Evolutionary conservation across 1,140 invertebrate species (phyloP).

Genomic region (Anastrepha obliqua): DNA sequence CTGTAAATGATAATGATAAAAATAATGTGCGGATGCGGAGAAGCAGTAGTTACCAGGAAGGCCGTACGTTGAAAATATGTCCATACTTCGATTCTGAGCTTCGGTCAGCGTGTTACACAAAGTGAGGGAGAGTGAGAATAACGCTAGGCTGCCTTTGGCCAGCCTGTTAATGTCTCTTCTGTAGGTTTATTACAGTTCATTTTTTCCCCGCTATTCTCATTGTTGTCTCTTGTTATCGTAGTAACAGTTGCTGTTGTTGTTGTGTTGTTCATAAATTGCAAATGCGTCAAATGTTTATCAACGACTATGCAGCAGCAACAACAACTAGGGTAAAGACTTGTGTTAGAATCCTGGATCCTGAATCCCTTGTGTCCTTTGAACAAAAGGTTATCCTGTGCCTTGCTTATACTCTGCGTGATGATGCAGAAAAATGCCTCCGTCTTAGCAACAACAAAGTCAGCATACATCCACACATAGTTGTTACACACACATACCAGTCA

Average conservation of each 20-base stretch:
- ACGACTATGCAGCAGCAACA: constrained; percentile 31
- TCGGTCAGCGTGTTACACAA: constrained; percentile 18
- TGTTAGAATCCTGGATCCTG: not conserved
- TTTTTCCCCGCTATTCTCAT: not conserved
- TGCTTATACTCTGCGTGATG: not conserved
- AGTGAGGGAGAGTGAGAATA: not conserved
- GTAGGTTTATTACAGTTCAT: not conserved
- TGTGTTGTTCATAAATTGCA: constrained; percentile 44
- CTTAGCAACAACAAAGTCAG: constrained; percentile 20
- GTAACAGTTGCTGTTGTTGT: not conserved
- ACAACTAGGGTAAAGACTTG: not conserved
- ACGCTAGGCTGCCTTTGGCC: not conserved
- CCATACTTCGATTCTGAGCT: not conserved
- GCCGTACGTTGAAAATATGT: not conserved
- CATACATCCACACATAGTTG: not conserved
- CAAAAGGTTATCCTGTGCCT: constrained; percentile 31
- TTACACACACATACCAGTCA: no score
- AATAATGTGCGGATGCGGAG: constrained; percentile 7
- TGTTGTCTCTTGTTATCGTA: constrained; percentile 40
- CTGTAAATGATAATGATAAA: constrained; percentile 35
- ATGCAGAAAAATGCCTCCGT: constrained; percentile 51
- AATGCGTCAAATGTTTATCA: constrained; percentile 52
- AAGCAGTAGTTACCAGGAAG: not conserved
- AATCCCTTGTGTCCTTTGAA: constrained; percentile 30
- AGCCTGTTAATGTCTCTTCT: constrained; percentile 10